phyloP scores from a whole-genome alignment of 2,797 vertebrate genomes.

The Cossypha polioptera region DNA sequence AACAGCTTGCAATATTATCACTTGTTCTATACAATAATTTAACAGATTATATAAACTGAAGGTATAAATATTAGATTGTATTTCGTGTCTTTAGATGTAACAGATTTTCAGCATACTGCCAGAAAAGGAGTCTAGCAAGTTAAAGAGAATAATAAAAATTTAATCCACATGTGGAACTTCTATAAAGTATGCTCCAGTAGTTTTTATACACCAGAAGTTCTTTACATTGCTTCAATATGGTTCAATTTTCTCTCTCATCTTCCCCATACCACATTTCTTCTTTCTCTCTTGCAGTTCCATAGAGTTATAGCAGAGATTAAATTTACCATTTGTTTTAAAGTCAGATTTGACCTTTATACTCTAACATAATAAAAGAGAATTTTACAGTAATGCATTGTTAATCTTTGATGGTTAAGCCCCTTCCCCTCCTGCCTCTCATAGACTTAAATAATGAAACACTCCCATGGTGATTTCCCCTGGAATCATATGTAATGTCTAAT shows the following conservation, averaged over 20 bases:
- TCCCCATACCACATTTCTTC: neutral
- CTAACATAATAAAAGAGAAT: neutral
- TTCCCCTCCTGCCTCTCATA: neutral
- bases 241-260: neutral
- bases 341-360: neutral
- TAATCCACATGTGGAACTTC: neutral
- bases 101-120: neutral
- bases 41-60: neutral
- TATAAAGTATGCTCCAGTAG: neutral
- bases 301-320: neutral
- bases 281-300: neutral
- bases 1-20: neutral
- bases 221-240: neutral
- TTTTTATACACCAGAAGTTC: neutral
- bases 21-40: neutral
- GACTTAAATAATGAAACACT: neutral
- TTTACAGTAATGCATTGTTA: neutral
- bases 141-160: neutral
- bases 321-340: neutral
- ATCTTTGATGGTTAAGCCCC: neutral
- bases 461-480: neutral
- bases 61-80: neutral
- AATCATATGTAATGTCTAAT: neutral
- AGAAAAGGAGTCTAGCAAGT: neutral
- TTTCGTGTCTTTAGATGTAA: neutral